Conservation (phyloP, 2,888 invertebrate genomes). For the Lycophotia porphyrea region DNA sequence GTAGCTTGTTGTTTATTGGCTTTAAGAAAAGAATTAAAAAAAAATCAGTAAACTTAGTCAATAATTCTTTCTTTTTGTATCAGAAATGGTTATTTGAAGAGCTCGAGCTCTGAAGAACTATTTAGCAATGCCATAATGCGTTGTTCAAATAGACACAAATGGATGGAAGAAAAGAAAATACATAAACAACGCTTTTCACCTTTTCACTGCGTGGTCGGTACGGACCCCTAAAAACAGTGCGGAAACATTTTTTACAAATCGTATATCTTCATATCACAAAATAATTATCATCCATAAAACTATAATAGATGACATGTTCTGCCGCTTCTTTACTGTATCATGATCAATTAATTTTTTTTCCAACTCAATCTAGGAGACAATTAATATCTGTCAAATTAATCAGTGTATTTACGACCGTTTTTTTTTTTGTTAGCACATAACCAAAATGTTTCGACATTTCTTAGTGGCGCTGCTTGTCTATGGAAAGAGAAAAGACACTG, state of each 20-base stretch:
- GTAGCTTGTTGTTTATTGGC: too few relatives aligned
- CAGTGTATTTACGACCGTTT: constrained; percentile 40
- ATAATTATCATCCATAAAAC: constrained; percentile 56
- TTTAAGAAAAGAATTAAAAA: not conserved
- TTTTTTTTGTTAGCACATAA: constrained; percentile 19
- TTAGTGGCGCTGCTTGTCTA: constrained; percentile 5
- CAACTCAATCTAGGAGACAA: constrained; percentile 43
- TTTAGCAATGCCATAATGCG: not conserved
- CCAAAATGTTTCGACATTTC: constrained; percentile 3
- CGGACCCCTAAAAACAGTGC: constrained; percentile 13
- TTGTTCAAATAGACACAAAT: not conserved
- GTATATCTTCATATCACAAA: constrained; percentile 30
- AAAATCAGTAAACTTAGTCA: not conserved
- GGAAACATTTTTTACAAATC: constrained; percentile 9
- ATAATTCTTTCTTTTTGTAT: not conserved
- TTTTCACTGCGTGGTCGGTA: not conserved
- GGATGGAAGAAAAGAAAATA: not conserved
- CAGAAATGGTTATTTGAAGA: not conserved
- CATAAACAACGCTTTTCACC: not conserved
- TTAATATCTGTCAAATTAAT: constrained; percentile 62
- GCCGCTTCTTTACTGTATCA: constrained; percentile 33
- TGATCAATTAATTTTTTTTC: constrained; percentile 41
- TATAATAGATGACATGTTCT: constrained; percentile 31
- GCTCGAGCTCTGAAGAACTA: not conserved
- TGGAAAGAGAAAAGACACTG: constrained; percentile 6